Base-by-base conservation (phyloP, 2,797 vertebrate species). In the Tachyglossus aculeatus region DNA sequence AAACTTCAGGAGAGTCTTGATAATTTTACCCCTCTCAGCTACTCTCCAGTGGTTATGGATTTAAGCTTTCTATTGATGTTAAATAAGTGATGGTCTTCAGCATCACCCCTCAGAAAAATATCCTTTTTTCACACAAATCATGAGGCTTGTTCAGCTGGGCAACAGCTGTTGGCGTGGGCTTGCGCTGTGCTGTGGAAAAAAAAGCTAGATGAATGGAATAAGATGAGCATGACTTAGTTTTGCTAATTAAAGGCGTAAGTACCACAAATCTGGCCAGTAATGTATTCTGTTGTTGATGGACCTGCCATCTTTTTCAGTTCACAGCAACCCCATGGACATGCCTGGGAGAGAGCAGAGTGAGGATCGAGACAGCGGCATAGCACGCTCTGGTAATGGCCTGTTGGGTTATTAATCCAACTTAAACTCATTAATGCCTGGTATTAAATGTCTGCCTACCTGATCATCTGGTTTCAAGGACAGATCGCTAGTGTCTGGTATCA, bases 311-410 rank as follows among this genome's bases (percentile, higher is more conserved):
- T 81, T 89, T 83, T 45, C 88, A 99, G 98, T 97, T 86, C 97
- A 98, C 77, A 99, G 98, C 89, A 98, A 98, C 82, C 98, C 98
- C 41, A 98, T 99, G 97, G 98, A 99, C 92, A 99, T 99, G 98
- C 98, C 98, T 25, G 95, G 96, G 69, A 92, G 97, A 86, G 94
- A 97, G 59, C 88, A 93, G 40, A 91, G 93, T 36, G 96, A 98
- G 31, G 98, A 99, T 87, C 89, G 97, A 86, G 98, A 99, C 92
- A 98, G 97, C 18, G 98, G 98, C 54, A 99, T 99, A 85, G 98
- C 98, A 52, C 93, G 98, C 82, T 99, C 97, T 90, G 98, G 98
- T 99, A 93, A 90, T 90, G 79, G 13, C 67, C 51, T 2, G 21
- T 86, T 71, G 2, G 5, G 7, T 1, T 65, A 16, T 84, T 83